Base-by-base conservation (phyloP, 2,888 invertebrate genomes). In the Andrena bucephala region DNA sequence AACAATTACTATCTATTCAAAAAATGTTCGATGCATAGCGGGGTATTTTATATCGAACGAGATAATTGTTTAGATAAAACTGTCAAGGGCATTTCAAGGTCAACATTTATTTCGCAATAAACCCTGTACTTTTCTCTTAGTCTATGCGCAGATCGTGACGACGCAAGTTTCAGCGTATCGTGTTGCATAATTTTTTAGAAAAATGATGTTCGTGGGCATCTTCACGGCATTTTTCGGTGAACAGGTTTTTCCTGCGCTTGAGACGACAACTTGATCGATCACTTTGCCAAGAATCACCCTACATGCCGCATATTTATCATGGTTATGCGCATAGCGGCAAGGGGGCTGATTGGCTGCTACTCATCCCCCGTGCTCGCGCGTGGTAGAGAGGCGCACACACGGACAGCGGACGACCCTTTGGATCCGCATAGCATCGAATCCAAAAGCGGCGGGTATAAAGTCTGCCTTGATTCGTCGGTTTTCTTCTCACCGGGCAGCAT, bases 401-500 rank as follows among this genome's bases (percentile, higher is more conserved):
- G n/a, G 48, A 31, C 42, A 63, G 20, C 65, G 67, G 72, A 80
- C 72, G 76, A 81, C 85, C 73, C 81, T 81, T 86, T 68, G 72
- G 74, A 85, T 69, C 74, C 82, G 77, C 78, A 59, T 48, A 42
- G 33, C 69, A 71, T 52, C 60, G 81, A 71, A 74, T 83, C 87
- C 73, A 83, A 84, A 82, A 75, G 69, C 79, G 72, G 63, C 24
- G 69, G 24, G 67, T 62, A 60, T 74, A 68, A 72, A 69, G 77
- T 54, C 79, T 42, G 77, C 50, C 68, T 85, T 77, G 78, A 83
- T 83, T 81, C 81, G 77, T 81, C 70, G 77, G 71, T 84, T 85
- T 87, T 78, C 85, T 85, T 87, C 79, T 79, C 79, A 87, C 81
- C 84, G 81, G 24, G 95, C 73, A 85, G 87, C 91, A 92, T 92